These are phyloP conservation scores for Synaphobranchus kaupii DNA, from an alignment of 2,797 vertebrate species.

Conservation along the genomic window DNA sequence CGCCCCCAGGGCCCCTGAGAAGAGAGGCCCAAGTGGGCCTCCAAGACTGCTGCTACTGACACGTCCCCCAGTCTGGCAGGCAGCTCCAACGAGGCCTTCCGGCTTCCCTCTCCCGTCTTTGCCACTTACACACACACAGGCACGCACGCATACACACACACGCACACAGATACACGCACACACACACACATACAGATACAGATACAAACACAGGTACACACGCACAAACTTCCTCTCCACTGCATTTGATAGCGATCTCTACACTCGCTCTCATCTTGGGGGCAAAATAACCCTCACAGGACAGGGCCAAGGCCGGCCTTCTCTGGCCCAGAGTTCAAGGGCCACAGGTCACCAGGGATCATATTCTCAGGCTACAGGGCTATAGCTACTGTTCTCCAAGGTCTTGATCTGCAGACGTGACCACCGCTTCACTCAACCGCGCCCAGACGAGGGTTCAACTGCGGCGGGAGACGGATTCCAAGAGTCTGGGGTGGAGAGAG, in stretches of 20 bases:
- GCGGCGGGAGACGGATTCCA: not conserved
- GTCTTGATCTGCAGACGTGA: not conserved
- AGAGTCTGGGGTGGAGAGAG: not conserved
- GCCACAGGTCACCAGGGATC: not conserved
- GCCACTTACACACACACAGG: conserved; percentile 23
- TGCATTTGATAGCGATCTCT: not conserved
- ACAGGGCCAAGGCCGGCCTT: not conserved
- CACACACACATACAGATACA: conserved; percentile 25
- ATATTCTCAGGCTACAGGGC: not conserved
- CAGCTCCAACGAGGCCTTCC: not conserved
- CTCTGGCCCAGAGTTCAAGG: not conserved
- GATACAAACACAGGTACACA: conserved; percentile 8
- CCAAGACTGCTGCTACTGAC: conserved; percentile 17
- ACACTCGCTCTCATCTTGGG: not conserved
- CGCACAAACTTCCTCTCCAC: not conserved
- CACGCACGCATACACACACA: not conserved
- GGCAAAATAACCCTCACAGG: not conserved
- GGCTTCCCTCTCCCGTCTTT: not conserved
- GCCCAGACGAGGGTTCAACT: not conserved
- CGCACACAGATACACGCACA: conserved; percentile 40
- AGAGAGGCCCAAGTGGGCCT: not conserved
- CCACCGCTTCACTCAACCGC: too few species aligned
- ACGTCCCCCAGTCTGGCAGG: not conserved
- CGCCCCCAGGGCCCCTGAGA: not conserved
- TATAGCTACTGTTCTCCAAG: not conserved